Evolutionary conservation across 1,140 invertebrate species (phyloP).

Genomic region (Pygmarrhopalites habei): DNA sequence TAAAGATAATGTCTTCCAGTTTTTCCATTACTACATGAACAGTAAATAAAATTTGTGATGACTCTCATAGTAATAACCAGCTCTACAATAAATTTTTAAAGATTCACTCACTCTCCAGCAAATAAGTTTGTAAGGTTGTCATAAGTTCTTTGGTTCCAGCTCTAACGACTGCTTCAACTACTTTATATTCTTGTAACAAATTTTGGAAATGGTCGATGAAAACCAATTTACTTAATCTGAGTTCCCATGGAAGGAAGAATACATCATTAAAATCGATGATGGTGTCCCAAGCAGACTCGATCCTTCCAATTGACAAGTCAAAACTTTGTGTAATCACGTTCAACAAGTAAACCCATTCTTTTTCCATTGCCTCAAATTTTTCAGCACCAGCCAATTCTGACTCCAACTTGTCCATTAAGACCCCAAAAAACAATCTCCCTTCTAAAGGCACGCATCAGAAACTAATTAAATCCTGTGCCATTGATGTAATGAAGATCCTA

Average conservation of each 20-base stretch:
- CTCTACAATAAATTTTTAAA: neutral
- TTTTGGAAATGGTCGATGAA: conserved; percentile 7
- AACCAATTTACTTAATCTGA: neutral
- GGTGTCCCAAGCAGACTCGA: conserved; percentile 12
- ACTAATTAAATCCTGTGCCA: neutral
- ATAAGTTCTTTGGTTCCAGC: conserved; percentile 28
- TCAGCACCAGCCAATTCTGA: conserved; percentile 8
- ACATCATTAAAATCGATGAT: conserved; percentile 16
- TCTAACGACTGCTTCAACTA: conserved; percentile 27
- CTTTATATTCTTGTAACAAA: conserved; percentile 22
- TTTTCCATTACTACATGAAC: conserved; percentile 19
- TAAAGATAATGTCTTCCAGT: conserved; percentile 11
- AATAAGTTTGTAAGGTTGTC: conserved; percentile 9
- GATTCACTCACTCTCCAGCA: conserved; percentile 14
- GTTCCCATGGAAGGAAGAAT: conserved; percentile 25
- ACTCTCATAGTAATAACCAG: neutral
- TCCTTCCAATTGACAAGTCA: conserved; percentile 8
- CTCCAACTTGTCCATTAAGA: conserved; percentile 23
- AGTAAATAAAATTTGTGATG: neutral
- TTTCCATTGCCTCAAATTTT: conserved; percentile 14
- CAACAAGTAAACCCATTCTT: conserved; percentile 21
- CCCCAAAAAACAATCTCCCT: conserved; percentile 22
- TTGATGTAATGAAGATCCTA: neutral
- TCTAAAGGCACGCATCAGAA: conserved; percentile 18
- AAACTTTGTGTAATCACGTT: conserved; percentile 19